Percentiles rank a stretch among this genome's conserved stretches.
phyloP scores from a whole-genome alignment of 1,140 invertebrate species.

The Vanessa tameamea region DNA sequence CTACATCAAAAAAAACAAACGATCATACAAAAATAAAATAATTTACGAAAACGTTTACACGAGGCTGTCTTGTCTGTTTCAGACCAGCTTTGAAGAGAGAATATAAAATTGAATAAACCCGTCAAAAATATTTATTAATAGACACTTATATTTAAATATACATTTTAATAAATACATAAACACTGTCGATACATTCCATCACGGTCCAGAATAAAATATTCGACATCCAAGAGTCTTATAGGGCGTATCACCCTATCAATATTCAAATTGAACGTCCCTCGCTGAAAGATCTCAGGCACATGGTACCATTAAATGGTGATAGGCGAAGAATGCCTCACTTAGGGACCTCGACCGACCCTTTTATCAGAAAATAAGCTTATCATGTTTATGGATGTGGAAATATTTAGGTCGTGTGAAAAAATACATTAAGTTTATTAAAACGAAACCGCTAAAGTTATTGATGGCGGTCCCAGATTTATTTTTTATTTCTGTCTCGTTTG shows the following conservation, averaged over 20 bases:
- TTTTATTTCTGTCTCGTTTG: constrained; percentile 4
- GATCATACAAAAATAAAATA: too few species aligned
- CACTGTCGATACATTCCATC: too few species aligned
- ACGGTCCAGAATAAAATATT: constrained; percentile 36
- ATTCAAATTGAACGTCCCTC: constrained; percentile 72
- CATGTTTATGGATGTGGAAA: constrained; percentile 65
- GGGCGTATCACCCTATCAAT: constrained; percentile 61
- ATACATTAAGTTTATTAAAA: constrained; percentile 35
- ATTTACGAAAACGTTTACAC: too few species aligned
- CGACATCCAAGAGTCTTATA: constrained; percentile 31
- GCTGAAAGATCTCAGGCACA: constrained; percentile 67
- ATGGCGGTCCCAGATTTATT: constrained; percentile 16
- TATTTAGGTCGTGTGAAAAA: constrained; percentile 36
- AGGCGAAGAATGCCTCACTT: constrained; percentile 72
- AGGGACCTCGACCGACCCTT: constrained; percentile 66
- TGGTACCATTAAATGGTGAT: constrained; percentile 70
- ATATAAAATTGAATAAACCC: too few species aligned
- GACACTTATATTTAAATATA: too few species aligned
- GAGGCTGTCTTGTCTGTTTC: too few species aligned
- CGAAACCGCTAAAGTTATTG: constrained; percentile 28
- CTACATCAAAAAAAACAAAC: too few species aligned
- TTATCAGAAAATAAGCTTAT: constrained; percentile 75
- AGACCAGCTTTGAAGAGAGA: too few species aligned
- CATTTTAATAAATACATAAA: too few species aligned
- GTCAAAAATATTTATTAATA: too few species aligned